Evolutionary conservation across 1,140 invertebrate species (phyloP).

Genomic region (Notospermus geniculatus): DNA sequence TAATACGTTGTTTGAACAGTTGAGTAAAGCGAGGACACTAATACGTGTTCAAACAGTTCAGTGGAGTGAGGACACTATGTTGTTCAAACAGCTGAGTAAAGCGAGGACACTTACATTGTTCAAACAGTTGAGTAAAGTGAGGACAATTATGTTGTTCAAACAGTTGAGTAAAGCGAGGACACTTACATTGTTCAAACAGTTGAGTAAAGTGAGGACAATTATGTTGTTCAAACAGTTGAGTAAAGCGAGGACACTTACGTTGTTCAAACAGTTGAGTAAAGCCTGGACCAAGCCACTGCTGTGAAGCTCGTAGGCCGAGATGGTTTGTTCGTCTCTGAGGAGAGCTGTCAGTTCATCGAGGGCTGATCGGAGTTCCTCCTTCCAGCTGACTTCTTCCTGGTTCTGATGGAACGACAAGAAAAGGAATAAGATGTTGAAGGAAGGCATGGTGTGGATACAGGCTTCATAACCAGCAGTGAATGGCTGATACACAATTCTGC

Average conservation of each 20-base stretch:
- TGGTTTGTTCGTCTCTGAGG: conserved; percentile 83
- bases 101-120: conserved; percentile 57
- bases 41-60: too few relatives aligned
- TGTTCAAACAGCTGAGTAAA: too few relatives aligned
- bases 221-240: conserved; percentile 77
- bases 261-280: conserved; percentile 63
- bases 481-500: too few relatives aligned
- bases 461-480: too few relatives aligned
- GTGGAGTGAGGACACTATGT: too few relatives aligned
- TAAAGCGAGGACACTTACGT: conserved; percentile 52
- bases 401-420: conserved; percentile 5
- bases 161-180: too few relatives aligned
- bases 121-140: conserved; percentile 70
- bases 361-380: conserved; percentile 62
- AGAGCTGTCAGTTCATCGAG: conserved; percentile 78
- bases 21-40: too few relatives aligned
- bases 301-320: conserved; percentile 96
- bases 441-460: too few relatives aligned
- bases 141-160: too few relatives aligned
- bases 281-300: conserved; percentile 92
- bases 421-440: too few relatives aligned
- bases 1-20: too few relatives aligned
- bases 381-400: conserved; percentile 61
- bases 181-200: conserved; percentile 54
- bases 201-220: conserved; percentile 84